Percentiles rank a stretch among this genome's conserved stretches.
Conservation (phyloP, 2,797 vertebrate species). For the Platalea minor region DNA sequence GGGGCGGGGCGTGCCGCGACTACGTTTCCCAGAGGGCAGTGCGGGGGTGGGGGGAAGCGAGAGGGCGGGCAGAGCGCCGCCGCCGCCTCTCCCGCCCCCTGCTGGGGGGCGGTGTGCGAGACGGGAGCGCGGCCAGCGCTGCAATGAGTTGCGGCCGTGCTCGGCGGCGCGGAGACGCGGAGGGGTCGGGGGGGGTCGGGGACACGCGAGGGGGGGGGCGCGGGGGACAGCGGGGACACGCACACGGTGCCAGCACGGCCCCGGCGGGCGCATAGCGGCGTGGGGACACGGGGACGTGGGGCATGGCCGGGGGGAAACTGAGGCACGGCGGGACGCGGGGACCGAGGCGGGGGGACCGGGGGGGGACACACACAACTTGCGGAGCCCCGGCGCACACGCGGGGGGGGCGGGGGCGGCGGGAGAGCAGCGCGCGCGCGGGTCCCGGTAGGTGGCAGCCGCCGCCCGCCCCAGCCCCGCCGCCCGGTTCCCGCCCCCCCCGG, state of each 20-base stretch:
- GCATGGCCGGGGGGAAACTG: no score
- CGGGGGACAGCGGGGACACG: no score
- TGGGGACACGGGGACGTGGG: not conserved
- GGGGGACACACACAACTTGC: no score
- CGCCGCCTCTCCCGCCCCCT: not conserved
- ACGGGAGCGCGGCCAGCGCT: not conserved
- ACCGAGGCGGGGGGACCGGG: no score
- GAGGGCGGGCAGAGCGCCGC: not conserved
- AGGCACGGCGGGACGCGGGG: not conserved
- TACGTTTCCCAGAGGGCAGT: not conserved
- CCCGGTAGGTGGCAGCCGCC: constrained; percentile 6
- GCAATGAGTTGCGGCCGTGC: not conserved
- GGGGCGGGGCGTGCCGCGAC: not conserved
- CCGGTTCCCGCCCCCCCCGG: no score
- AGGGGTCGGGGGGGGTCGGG: no score
- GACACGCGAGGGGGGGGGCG: no score
- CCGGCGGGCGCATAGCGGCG: not conserved
- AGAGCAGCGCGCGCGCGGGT: no score
- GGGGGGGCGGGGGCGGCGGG: not conserved
- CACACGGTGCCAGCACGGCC: no score
- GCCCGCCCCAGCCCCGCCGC: not conserved
- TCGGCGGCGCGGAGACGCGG: not conserved
- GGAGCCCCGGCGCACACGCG: no score
- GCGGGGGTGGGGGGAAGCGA: not conserved
- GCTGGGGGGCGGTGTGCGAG: not conserved